phyloP scores from a whole-genome alignment of 2,888 invertebrate genomes.

The Rhorus exstirpatorius region DNA sequence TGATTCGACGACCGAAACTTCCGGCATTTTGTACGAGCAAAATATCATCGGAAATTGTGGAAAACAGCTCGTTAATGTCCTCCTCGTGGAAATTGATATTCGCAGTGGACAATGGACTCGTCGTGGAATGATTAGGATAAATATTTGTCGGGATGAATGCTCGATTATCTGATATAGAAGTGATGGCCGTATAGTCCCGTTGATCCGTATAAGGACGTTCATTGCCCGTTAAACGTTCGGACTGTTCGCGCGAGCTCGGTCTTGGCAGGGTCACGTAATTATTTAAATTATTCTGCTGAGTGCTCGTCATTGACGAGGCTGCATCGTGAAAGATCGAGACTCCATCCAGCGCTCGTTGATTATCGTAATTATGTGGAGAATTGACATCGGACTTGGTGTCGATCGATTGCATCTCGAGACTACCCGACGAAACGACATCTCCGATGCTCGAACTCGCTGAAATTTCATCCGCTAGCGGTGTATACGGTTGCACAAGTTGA shows the following conservation, averaged over 20 bases:
- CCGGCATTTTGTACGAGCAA: conserved; percentile 74
- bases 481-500: conserved; percentile 57
- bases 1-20: conserved; percentile 74
- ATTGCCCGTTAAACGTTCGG: conserved; percentile 9
- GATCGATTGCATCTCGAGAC: conserved; percentile 37
- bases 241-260: conserved; percentile 6
- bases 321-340: conserved; percentile 17
- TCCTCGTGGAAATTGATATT: conserved; percentile 21
- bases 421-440: conserved; percentile 15
- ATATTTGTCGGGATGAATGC: conserved; percentile 4
- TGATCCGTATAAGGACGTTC: conserved; percentile 35
- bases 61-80: conserved; percentile 52
- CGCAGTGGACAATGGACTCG: conserved; percentile 1
- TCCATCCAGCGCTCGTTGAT: conserved; percentile 12
- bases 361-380: conserved; percentile 49
- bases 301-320: conserved; percentile 20
- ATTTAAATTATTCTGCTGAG: conserved; percentile 56
- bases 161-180: conserved; percentile 42
- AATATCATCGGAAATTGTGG: conserved; percentile 74
- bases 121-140: conserved; percentile 45
- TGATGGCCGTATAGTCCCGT: background rate
- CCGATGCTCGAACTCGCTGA: background rate
- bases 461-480: conserved; percentile 12
- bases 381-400: conserved; percentile 45
- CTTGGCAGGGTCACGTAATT: conserved; percentile 60